Conservation (phyloP, 2,888 invertebrate genomes). For the Pogonocherus hispidulus region DNA sequence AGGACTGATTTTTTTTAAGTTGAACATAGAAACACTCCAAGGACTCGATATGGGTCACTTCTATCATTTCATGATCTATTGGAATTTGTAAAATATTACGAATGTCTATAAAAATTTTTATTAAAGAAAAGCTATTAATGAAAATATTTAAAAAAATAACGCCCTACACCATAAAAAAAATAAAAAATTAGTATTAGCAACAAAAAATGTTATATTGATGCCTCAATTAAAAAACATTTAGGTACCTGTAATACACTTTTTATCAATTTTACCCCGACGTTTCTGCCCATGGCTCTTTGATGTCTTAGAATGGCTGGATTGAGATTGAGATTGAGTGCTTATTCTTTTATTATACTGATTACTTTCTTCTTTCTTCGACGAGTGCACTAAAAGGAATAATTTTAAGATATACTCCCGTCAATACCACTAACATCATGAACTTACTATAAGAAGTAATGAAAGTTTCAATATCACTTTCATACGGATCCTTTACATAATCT, state of each 20-base stretch:
- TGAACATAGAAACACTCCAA: slow-evolving; percentile 59
- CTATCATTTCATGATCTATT: slow-evolving; percentile 48
- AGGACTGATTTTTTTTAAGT: slow-evolving; percentile 45
- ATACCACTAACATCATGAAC: slow-evolving; percentile 3
- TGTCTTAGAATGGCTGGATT: background rate
- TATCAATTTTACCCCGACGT: background rate
- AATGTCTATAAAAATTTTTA: background rate
- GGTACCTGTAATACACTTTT: background rate
- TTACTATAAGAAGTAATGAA: slow-evolving; percentile 41
- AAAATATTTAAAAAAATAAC: background rate
- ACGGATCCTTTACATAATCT: slow-evolving; percentile 42
- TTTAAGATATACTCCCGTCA: background rate
- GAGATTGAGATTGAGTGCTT: background rate
- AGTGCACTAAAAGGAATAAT: slow-evolving; percentile 3
- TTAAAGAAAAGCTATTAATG: too few relatives aligned
- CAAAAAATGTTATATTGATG: too few relatives aligned
- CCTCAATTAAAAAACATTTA: too few relatives aligned
- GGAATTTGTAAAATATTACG: slow-evolving; percentile 16
- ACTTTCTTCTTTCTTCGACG: background rate
- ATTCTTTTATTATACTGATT: background rate
- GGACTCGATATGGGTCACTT: slow-evolving; percentile 58
- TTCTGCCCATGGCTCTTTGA: background rate
- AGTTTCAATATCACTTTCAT: slow-evolving; percentile 44
- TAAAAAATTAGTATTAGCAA: background rate
- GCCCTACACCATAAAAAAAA: background rate